Conservation (phyloP, 1,140 invertebrate species). For the Drosophila prosaltans region DNA sequence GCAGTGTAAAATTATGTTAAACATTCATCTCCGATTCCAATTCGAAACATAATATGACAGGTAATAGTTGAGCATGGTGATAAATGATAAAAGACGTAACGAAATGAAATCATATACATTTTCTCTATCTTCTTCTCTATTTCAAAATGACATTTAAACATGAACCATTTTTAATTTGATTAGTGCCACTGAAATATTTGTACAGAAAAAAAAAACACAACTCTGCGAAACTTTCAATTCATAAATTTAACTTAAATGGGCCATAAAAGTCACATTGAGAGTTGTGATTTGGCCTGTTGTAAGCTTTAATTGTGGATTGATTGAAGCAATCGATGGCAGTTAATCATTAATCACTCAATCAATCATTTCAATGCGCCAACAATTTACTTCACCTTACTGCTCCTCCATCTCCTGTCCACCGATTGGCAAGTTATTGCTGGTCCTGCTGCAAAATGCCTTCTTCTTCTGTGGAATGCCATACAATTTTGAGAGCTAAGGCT, state of each 20-base stretch:
- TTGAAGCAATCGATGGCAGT: constrained; percentile 38
- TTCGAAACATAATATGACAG: constrained; percentile 82
- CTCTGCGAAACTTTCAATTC: constrained; percentile 55
- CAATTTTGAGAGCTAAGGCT: not conserved
- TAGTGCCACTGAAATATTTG: constrained; percentile 25
- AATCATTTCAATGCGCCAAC: constrained; percentile 58
- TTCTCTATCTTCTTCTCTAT: not conserved
- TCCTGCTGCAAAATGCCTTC: not conserved
- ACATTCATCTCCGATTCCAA: constrained; percentile 64
- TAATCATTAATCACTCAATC: constrained; percentile 82
- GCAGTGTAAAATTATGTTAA: constrained; percentile 81
- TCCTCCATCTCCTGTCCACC: not conserved
- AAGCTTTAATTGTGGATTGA: constrained; percentile 61
- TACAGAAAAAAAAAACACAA: not conserved
- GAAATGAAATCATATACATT: constrained; percentile 31
- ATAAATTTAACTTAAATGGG: constrained; percentile 61
- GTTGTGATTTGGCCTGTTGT: not conserved
- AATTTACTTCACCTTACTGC: constrained; percentile 4
- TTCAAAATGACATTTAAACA: constrained; percentile 39
- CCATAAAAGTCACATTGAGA: constrained; percentile 53
- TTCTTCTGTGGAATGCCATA: not conserved
- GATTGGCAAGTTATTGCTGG: not conserved
- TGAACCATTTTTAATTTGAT: constrained; percentile 76
- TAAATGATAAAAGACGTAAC: constrained; percentile 66
- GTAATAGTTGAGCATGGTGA: constrained; percentile 75